phyloP scores from a whole-genome alignment of 2,797 vertebrate species.

The Gobio occitaniae region DNA sequence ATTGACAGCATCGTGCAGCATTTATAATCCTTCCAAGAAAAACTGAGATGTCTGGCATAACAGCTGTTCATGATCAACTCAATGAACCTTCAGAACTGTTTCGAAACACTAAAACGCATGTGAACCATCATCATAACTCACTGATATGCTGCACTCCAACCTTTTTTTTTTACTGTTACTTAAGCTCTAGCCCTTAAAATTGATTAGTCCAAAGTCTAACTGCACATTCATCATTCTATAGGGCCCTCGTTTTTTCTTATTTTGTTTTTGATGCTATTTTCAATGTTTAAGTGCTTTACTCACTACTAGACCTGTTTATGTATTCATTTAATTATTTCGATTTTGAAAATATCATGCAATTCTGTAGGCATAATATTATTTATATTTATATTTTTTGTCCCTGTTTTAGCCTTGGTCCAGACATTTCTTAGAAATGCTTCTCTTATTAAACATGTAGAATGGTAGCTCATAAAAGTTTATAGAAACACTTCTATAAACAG shows the following conservation, averaged over 20 bases:
- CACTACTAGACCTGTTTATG: background rate
- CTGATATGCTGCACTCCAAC: background rate
- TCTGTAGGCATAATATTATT: background rate
- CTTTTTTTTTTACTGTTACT: background rate
- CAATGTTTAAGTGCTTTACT: background rate
- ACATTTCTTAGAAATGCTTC: background rate
- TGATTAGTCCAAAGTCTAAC: background rate
- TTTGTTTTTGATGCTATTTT: background rate
- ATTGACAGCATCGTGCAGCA: background rate
- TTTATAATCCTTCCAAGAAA: conserved; percentile 34
- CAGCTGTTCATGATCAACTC: conserved; percentile 12
- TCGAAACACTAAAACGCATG: background rate
- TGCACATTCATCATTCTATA: background rate
- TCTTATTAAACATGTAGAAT: background rate
- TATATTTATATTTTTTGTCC: background rate
- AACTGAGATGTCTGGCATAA: conserved; percentile 7
- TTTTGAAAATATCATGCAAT: background rate
- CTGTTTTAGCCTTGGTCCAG: background rate
- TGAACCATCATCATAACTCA: conserved; percentile 20
- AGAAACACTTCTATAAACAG: background rate
- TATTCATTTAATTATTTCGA: background rate
- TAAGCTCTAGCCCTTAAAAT: background rate
- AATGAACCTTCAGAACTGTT: conserved; percentile 8
- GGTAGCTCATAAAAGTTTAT: conserved; percentile 4
- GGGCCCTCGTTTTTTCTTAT: background rate